Base-by-base conservation (phyloP, 2,888 invertebrate genomes). In the Metellina segmentata region DNA sequence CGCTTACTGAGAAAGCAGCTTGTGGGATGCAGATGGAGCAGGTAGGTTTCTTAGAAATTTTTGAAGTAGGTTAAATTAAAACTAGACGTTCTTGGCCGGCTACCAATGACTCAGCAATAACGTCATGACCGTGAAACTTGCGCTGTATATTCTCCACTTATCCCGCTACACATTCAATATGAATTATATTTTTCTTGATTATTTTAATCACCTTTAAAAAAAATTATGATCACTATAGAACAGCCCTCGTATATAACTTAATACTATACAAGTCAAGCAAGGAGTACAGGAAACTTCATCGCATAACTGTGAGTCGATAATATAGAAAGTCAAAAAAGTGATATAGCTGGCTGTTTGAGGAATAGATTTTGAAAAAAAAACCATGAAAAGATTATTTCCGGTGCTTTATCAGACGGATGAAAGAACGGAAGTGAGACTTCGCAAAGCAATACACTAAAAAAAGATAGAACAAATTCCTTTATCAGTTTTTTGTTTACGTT, bases 311-410 rank as follows among this genome's bases (percentile, higher is more conserved):
- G 61, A 61, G 9, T 61, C 61, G 16, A 61, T 61, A 61, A 61
- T 61, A 61, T 61, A 61, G 61, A 16, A 61, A 7, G 61, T 16
- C 61, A 34, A 34, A 34, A 34, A 34, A 34, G 34, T 34, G 61
- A 9, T 16, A 61, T 9, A 61, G 61, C 11, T 61, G 61, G 16
- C 61, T 61, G 61, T 61, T 61, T 61, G 16, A 16, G 61, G 5
- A 61, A 8, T 11, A 9, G 61, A 71, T 82, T 82, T 82, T 51
- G 61, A 61, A 61, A 82, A 71, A 82, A 82, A 89, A 89, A 51
- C 51, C 70, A 77, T 89, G 82, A 89, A 89, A 89, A 83, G 74
- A 69, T 82, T 82, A 89, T 89, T 89, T 89, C 89, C 89, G 75
- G 49, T 70, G 52, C 52, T 82, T 82, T 89, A 89, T 89, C 89